phyloP scores from a whole-genome alignment of 2,113 vertebrate species.

The Burhinus oedicnemus region DNA sequence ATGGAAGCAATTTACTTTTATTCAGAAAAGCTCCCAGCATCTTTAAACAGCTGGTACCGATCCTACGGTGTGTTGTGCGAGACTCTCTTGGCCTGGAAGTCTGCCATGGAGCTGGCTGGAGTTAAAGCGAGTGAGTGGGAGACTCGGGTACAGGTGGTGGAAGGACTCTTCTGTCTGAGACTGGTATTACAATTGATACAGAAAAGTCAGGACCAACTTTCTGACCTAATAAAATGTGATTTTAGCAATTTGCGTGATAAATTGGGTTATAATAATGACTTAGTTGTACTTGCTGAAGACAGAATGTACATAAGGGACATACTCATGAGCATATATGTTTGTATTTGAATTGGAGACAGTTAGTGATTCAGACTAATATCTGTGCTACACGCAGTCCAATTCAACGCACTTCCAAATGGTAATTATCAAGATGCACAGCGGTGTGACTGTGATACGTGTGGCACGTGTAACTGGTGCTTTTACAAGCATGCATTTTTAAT shows the following conservation, averaged over 20 bases:
- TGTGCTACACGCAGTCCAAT: neutral
- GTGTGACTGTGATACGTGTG: neutral
- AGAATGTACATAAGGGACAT: neutral
- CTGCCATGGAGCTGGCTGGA: neutral
- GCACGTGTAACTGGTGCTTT: neutral
- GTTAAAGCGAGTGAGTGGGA: neutral
- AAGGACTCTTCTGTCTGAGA: neutral
- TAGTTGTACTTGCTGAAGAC: slow-evolving; percentile 10
- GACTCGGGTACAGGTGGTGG: rapidly evolving
- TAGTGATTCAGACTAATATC: neutral
- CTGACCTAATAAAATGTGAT: neutral
- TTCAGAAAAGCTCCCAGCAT: neutral
- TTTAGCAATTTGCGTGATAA: neutral
- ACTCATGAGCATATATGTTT: neutral
- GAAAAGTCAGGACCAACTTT: neutral
- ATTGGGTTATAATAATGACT: neutral
- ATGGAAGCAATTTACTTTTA: slow-evolving; percentile 1
- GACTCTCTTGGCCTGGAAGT: neutral
- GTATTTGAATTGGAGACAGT: slow-evolving; percentile 17
- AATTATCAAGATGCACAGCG: neutral
- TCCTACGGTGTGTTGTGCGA: neutral
- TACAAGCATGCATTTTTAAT: neutral
- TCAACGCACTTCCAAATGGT: neutral
- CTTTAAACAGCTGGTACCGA: neutral
- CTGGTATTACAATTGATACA: neutral